Evolutionary conservation across 2,888 invertebrate species (phyloP), one percentile per base, ranked within the genome.

Genomic region (Athripsodes cinereus): DNA sequence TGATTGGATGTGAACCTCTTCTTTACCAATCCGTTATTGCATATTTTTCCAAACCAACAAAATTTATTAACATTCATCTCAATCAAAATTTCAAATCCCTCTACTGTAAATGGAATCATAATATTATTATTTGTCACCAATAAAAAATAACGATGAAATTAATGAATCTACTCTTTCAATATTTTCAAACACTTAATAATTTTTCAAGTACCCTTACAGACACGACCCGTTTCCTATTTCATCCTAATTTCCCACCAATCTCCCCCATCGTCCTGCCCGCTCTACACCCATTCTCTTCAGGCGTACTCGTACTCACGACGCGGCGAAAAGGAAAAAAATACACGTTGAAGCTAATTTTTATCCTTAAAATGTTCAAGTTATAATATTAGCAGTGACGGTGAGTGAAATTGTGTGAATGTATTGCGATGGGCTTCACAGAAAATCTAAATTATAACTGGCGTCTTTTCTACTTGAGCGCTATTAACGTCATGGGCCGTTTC

Each of bases 321-420:
- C 49, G 61, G 58, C 62, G 53, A 57, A 62, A 50, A 59, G 59
- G 49, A 62, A 57, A 59, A 58, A 59, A 62, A 59, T 59, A 59
- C 62, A 54, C 62, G 59, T 57, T 59, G 35, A 44, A 52, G 57
- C 59, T 62, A 62, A 62, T 62, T 62, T 62, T 62, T 57, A 57
- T 62, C 59, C 59, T 57, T 59, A 57, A 26, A 62, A 62, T 59
- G 62, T 59, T 56, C 35, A 59, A 59, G 58, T 60, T 58, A 59
- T 58, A 57, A 55, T 55, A 57, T 53, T 34, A 18, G 31, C 61
- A 62, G 58, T 18, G 59, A 52, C 54, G 62, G 35, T 26, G 26
- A 26, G 26, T 26, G 26, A 26, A 26, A 26, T 26, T 26, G 26
- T 6, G 26, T 10, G 10, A 26, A 26, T 26, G 26, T 26, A 26